A percentile compares a stretch with the other conserved stretches of the same genome.
phyloP scores from a whole-genome alignment of 2,888 invertebrate species.

The Fissipunctia ypsillon region DNA sequence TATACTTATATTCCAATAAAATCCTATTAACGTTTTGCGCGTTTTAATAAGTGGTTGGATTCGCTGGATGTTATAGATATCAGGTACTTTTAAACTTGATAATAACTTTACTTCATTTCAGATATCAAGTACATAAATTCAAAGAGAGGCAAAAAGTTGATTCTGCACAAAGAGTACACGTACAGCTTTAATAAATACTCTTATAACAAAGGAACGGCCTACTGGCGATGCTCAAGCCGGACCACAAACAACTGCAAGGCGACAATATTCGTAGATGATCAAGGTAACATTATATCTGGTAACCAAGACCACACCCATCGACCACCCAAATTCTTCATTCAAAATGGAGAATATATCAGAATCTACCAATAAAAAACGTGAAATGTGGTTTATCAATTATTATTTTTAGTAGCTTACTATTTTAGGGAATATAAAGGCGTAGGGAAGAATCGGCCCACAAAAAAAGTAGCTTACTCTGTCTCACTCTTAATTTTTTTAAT shows the following conservation, averaged over 20 bases:
- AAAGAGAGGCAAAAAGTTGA: conserved; percentile 27
- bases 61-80: background rate
- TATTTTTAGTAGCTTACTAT: too few relatives aligned
- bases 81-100: background rate
- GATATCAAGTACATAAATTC: conserved; percentile 29
- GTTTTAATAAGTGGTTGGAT: background rate
- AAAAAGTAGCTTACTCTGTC: background rate
- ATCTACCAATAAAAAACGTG: background rate
- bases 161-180: conserved; percentile 31
- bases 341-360: conserved; percentile 39
- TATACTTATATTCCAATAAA: background rate
- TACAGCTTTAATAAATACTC: conserved; percentile 13
- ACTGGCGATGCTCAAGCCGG: conserved; percentile 30
- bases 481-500: background rate
- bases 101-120: conserved; percentile 12
- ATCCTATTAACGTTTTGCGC: background rate
- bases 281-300: conserved; percentile 6
- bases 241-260: conserved; percentile 22
- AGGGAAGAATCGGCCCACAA: background rate
- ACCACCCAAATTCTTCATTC: conserved; percentile 19
- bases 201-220: background rate
- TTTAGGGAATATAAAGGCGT: too few relatives aligned
- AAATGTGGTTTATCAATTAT: background rate
- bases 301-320: conserved; percentile 21
- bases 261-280: conserved; percentile 19